Evolutionary conservation across 2,888 invertebrate genomes (phyloP), one percentile per base, ranked within the genome.

Genomic region (Ellobium chinense): DNA sequence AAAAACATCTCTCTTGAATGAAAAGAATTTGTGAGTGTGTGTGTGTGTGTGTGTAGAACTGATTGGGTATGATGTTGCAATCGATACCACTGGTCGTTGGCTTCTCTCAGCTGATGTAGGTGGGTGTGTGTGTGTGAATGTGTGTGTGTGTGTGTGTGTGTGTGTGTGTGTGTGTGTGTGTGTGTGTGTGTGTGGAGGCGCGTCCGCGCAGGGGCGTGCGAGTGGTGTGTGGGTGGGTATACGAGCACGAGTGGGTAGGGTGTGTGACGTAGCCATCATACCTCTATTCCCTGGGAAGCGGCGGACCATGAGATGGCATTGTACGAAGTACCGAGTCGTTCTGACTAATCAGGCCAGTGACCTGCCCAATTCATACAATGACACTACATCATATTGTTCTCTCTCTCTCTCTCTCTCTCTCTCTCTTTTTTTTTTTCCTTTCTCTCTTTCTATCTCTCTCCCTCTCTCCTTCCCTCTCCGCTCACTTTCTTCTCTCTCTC

Each of bases 91-190:
- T n/a, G n/a, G n/a, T n/a, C n/a, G n/a, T n/a, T n/a, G n/a, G n/a
- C n/a, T n/a, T n/a, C n/a, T n/a, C n/a, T n/a, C n/a, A n/a, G n/a
- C n/a, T n/a, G n/a, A n/a, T n/a, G 7, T 46, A 34, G 14, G 37
- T 66, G 36, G 31, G 9, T 66, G 36, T 66, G 9, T 66, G 36
- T 66, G 9, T 66, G 36, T 66, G 9, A 36, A 66, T 66, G 9
- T 66, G 36, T 66, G 12, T 66, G 36, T 66, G 9, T 66, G 36
- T 66, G 34, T 66, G 36, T 66, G 9, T 66, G 36, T 66, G 9
- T 66, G n/a, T n/a, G n/a, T 68, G 68, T 36, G 68, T 36, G 68
- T 36, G 36, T 68, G 68, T 36, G 68, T 37, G 68, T 36, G 39
- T 36, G 68, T 36, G 68, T 68, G 36, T 12, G 36, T 68, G 68